A percentile compares a stretch with the other conserved stretches of the same genome.
Evolutionary conservation across 2,113 vertebrate species (phyloP).

Genomic region (Podilymbus podiceps): DNA sequence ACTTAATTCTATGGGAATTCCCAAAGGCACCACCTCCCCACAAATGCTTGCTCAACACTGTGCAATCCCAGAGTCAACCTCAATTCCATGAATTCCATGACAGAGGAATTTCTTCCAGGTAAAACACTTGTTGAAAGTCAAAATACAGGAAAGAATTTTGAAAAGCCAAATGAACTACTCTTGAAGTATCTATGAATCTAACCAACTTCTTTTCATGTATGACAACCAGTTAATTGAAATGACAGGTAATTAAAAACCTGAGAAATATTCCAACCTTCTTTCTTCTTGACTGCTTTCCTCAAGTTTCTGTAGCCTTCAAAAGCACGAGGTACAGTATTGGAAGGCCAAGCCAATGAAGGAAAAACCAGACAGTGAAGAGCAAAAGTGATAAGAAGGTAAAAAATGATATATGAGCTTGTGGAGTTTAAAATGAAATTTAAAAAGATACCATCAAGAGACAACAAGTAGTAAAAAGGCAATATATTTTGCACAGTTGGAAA

Average conservation of each 20-base stretch:
- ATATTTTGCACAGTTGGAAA: conserved; percentile 68
- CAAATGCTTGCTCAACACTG: neutral
- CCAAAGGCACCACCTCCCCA: neutral
- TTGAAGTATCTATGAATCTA: conserved; percentile 29
- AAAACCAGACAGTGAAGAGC: conserved; percentile 81
- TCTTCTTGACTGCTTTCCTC: conserved; percentile 85
- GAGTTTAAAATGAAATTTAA: conserved; percentile 73
- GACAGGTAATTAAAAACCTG: conserved; percentile 79
- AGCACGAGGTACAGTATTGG: conserved; percentile 78
- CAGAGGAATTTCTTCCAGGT: neutral
- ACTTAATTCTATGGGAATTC: neutral
- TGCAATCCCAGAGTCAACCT: neutral
- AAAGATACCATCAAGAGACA: conserved; percentile 76
- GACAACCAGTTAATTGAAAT: conserved; percentile 73
- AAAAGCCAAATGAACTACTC: neutral
- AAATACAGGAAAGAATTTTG: neutral
- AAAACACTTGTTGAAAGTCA: neutral
- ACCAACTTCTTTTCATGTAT: conserved; percentile 53
- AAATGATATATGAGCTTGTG: conserved; percentile 76
- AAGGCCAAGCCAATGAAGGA: conserved; percentile 81
- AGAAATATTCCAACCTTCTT: conserved; percentile 89
- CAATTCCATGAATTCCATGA: neutral
- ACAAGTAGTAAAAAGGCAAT: conserved; percentile 75
- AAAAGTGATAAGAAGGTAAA: conserved; percentile 78
- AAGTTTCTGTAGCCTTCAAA: conserved; percentile 90